These are phyloP conservation scores for Tryphoninae sp. DNA, from an alignment of 2,888 invertebrate genomes.

Conservation along the genomic window DNA sequence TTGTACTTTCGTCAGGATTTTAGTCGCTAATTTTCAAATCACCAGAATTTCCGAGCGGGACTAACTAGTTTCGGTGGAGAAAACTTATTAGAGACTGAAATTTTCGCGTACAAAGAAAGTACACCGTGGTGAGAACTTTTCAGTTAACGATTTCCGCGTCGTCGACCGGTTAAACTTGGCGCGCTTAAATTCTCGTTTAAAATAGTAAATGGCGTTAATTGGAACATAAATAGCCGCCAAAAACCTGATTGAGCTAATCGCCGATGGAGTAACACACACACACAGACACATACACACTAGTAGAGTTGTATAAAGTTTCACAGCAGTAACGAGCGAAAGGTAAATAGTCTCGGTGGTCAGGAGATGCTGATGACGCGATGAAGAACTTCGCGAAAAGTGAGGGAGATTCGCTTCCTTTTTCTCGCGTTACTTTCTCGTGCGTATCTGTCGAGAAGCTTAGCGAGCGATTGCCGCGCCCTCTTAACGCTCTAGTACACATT, in stretches of 20 bases:
- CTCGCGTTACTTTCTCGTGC: too few relatives aligned
- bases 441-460: too few relatives aligned
- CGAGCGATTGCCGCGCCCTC: background rate
- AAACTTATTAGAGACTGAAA: background rate
- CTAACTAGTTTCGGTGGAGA: too few relatives aligned
- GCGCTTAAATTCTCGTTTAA: background rate
- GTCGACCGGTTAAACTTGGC: background rate
- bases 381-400: background rate
- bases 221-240: background rate
- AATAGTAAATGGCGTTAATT: background rate
- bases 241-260: background rate
- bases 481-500: conserved; percentile 10
- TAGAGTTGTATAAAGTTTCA: conserved; percentile 15
- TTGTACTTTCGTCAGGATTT: too few relatives aligned
- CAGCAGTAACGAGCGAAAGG: background rate
- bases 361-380: background rate
- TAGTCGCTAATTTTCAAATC: too few relatives aligned
- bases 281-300: background rate
- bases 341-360: conserved; percentile 7
- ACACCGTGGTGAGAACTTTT: background rate
- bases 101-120: background rate
- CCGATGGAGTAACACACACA: too few relatives aligned
- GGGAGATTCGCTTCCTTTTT: too few relatives aligned
- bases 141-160: background rate
- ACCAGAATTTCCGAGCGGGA: too few relatives aligned